These are phyloP conservation scores for Mallotus villosus DNA, from an alignment of 2,797 vertebrate genomes.

Conservation along the genomic window DNA sequence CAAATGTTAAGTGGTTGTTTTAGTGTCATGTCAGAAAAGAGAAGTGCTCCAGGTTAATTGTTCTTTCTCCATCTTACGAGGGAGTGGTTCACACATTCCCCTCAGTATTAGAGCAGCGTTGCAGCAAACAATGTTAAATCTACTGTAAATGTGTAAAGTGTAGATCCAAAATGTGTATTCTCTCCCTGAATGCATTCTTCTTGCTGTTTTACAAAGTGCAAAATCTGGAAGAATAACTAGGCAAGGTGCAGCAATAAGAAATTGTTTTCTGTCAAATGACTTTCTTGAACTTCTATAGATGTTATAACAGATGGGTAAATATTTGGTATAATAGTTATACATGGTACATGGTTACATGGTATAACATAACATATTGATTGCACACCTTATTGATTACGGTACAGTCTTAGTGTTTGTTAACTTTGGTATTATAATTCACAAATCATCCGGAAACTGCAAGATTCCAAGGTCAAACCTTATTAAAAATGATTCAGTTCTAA, in stretches of 20 bases:
- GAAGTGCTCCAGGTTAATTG: slow-evolving; percentile 56
- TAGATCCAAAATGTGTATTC: slow-evolving; percentile 15
- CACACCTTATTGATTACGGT: too few species aligned
- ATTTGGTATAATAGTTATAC: too few species aligned
- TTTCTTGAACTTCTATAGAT: too few species aligned
- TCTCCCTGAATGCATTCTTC: not conserved
- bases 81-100: slow-evolving; percentile 23
- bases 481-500: too few species aligned
- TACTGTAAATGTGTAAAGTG: slow-evolving; percentile 24
- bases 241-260: not conserved
- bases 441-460: too few species aligned
- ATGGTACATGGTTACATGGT: too few species aligned
- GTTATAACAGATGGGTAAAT: too few species aligned
- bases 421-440: too few species aligned
- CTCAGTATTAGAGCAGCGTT: slow-evolving; percentile 26
- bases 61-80: slow-evolving; percentile 28
- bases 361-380: too few species aligned
- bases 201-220: slow-evolving; percentile 3
- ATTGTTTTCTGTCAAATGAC: not conserved
- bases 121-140: slow-evolving; percentile 37
- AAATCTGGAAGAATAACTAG: slow-evolving; percentile 7
- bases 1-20: slow-evolving; percentile 64
- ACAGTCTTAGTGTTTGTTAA: too few species aligned
- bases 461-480: too few species aligned
- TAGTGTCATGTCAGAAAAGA: slow-evolving; percentile 61